These are phyloP conservation scores for Labroides dimidiatus DNA, from an alignment of 2,797 vertebrate species.

Conservation along the genomic window DNA sequence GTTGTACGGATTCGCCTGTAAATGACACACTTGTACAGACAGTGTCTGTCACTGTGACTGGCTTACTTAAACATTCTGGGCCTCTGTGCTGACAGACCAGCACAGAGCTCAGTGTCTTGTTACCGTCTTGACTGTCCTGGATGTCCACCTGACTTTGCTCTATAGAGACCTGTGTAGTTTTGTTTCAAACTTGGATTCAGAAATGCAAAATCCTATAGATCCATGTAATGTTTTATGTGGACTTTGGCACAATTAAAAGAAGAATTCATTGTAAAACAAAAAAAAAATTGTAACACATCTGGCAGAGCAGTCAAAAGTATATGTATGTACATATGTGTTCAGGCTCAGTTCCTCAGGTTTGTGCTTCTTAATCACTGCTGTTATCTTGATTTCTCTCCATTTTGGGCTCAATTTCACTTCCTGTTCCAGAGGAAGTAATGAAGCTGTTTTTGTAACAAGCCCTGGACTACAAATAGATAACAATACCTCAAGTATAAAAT, in stretches of 20 bases:
- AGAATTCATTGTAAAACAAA: background rate
- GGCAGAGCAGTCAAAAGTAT: background rate
- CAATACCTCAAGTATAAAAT: background rate
- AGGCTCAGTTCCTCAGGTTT: slow-evolving; percentile 5
- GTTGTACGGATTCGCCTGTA: slow-evolving; percentile 9
- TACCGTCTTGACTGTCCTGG: slow-evolving; percentile 37
- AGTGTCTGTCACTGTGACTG: slow-evolving; percentile 30
- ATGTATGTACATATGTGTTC: background rate
- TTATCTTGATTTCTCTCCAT: slow-evolving; percentile 1
- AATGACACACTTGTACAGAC: slow-evolving; percentile 17
- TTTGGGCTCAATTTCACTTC: slow-evolving; percentile 44
- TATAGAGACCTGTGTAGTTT: background rate
- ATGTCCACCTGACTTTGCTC: slow-evolving; percentile 16
- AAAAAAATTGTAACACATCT: background rate
- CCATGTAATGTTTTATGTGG: background rate
- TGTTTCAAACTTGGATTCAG: background rate
- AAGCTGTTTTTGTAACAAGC: slow-evolving; percentile 46
- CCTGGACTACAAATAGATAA: slow-evolving; percentile 16
- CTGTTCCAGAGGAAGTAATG: slow-evolving; percentile 62
- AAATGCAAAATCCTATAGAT: background rate
- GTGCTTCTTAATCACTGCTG: slow-evolving; percentile 2
- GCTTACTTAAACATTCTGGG: slow-evolving; percentile 58
- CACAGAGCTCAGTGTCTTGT: slow-evolving; percentile 58
- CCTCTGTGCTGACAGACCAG: slow-evolving; percentile 55
- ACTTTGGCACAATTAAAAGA: background rate